A percentile compares a stretch with the other conserved stretches of the same genome.
phyloP scores from a whole-genome alignment of 1,140 invertebrate species.

The Pogonus chalceus region DNA sequence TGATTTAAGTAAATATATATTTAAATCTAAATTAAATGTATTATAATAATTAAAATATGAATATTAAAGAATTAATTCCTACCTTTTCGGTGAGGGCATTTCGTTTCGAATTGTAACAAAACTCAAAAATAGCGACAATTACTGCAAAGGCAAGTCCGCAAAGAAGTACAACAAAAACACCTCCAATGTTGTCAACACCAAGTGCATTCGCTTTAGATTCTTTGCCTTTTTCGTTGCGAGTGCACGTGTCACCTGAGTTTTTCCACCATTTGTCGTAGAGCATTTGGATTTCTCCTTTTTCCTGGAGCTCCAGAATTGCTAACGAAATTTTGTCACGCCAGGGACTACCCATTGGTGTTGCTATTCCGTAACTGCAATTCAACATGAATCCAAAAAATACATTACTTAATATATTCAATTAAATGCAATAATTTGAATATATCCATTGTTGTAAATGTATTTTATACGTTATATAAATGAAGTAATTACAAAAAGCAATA shows the following conservation, averaged over 20 bases:
- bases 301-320: slow-evolving; percentile 89
- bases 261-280: slow-evolving; percentile 94
- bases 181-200: slow-evolving; percentile 84
- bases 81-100: slow-evolving; percentile 57
- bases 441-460: too few species aligned
- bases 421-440: too few species aligned
- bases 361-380: slow-evolving; percentile 81
- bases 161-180: slow-evolving; percentile 87
- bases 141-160: slow-evolving; percentile 65
- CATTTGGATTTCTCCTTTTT: slow-evolving; percentile 91
- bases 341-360: slow-evolving; percentile 81
- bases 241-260: slow-evolving; percentile 84
- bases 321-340: slow-evolving; percentile 93
- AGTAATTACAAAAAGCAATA: too few species aligned
- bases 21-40: too few species aligned
- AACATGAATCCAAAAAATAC: too few species aligned
- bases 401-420: too few species aligned
- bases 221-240: slow-evolving; percentile 73
- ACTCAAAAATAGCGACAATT: slow-evolving; percentile 67
- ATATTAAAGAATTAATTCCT: slow-evolving; percentile 26
- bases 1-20: too few species aligned
- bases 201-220: slow-evolving; percentile 68
- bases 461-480: too few species aligned
- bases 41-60: too few species aligned
- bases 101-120: slow-evolving; percentile 69